Evolutionary conservation across 2,113 vertebrate genomes (phyloP).

Genomic region (Dermatemys mawii): DNA sequence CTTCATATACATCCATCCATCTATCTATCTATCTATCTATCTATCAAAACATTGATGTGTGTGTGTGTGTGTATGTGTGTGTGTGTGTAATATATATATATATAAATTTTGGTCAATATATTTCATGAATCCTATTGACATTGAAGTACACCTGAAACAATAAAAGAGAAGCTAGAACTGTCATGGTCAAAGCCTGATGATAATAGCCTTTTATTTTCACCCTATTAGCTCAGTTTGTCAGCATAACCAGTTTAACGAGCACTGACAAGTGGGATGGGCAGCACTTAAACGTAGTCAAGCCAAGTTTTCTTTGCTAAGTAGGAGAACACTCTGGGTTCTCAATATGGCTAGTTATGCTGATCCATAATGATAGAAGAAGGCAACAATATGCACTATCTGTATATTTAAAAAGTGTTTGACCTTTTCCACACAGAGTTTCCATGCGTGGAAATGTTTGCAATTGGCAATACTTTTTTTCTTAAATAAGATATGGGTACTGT

Average conservation of each 20-base stretch:
- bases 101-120: constrained; percentile 8
- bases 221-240: background rate
- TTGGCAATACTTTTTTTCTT: background rate
- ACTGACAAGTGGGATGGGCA: background rate
- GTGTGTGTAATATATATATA: no score
- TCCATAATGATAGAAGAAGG: background rate
- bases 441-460: background rate
- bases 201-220: background rate
- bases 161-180: background rate
- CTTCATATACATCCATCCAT: no score
- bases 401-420: background rate
- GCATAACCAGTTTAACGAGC: background rate
- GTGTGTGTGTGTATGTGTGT: no score
- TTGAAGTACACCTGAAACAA: background rate
- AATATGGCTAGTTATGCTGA: background rate
- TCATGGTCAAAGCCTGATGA: background rate
- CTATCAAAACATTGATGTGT: no score
- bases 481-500: background rate
- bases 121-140: constrained; percentile 1
- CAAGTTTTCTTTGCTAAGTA: background rate
- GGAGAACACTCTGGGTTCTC: background rate
- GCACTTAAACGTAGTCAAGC: background rate
- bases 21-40: no score
- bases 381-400: background rate
- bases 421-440: background rate